phyloP scores from a whole-genome alignment of 2,888 invertebrate species.

The Cataglyphis cursor region DNA sequence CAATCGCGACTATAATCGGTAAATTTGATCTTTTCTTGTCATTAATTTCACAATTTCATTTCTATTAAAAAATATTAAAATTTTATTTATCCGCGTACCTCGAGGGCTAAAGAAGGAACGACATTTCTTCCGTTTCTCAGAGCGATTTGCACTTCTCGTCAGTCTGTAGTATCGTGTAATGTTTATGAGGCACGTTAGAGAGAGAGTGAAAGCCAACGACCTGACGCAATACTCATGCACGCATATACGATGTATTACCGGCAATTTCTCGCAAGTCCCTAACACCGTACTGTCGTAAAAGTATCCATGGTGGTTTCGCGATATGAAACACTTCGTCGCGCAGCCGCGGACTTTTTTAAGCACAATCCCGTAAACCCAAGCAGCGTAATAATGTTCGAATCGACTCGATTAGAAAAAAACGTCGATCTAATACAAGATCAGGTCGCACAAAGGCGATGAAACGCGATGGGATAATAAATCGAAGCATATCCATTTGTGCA shows the following conservation, averaged over 20 bases:
- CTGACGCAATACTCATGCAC: slow-evolving; percentile 74
- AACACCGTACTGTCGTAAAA: slow-evolving; percentile 60
- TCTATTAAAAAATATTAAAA: slow-evolving; percentile 11
- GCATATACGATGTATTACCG: slow-evolving; percentile 66
- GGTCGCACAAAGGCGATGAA: slow-evolving; percentile 45
- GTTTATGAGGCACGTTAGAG: slow-evolving; percentile 63
- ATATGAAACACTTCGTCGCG: slow-evolving; percentile 60
- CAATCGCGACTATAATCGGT: not conserved
- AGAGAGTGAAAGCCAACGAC: slow-evolving; percentile 75
- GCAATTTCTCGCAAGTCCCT: slow-evolving; percentile 68
- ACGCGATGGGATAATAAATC: slow-evolving; percentile 45
- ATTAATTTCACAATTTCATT: not conserved
- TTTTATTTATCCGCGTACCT: slow-evolving; percentile 26
- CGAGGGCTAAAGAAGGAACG: not conserved
- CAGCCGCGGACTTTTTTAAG: slow-evolving; percentile 54
- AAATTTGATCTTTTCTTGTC: slow-evolving; percentile 11
- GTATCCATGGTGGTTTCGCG: slow-evolving; percentile 56
- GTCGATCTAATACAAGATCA: slow-evolving; percentile 41
- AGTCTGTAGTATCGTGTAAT: slow-evolving; percentile 30
- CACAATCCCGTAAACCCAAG: slow-evolving; percentile 52
- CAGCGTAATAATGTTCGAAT: slow-evolving; percentile 54
- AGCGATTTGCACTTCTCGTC: slow-evolving; percentile 53
- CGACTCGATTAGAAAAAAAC: slow-evolving; percentile 64
- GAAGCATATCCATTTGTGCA: slow-evolving; percentile 26
- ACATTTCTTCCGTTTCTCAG: slow-evolving; percentile 30